phyloP scores from a whole-genome alignment of 2,797 vertebrate species.

The Bradypodion ventrale region DNA sequence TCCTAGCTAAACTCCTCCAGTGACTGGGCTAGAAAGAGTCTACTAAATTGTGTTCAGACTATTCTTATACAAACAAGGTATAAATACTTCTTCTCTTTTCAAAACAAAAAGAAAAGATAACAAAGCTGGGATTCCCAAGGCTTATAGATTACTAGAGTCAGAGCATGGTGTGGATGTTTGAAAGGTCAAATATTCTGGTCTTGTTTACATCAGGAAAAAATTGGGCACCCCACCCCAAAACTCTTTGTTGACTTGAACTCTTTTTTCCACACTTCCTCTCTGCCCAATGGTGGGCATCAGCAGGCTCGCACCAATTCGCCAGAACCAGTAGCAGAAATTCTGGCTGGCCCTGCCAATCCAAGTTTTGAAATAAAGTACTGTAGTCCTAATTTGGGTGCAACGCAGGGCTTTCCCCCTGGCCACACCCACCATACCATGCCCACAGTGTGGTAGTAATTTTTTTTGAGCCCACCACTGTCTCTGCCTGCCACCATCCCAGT shows the following conservation, averaged over 20 bases:
- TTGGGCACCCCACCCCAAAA: background rate
- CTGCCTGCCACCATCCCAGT: too few species aligned
- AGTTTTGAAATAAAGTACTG: too few species aligned
- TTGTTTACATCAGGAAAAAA: background rate
- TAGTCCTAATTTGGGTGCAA: too few species aligned
- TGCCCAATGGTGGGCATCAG: too few species aligned
- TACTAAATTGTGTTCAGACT: background rate
- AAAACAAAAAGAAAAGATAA: background rate
- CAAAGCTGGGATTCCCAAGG: background rate
- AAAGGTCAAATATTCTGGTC: too few species aligned
- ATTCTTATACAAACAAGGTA: background rate
- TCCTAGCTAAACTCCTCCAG: background rate
- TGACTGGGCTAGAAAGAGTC: background rate
- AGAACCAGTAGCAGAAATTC: too few species aligned
- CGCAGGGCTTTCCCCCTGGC: too few species aligned
- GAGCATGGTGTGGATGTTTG: background rate
- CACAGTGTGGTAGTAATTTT: too few species aligned
- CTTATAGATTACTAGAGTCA: background rate
- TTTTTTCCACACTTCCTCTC: background rate
- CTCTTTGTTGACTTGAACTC: background rate
- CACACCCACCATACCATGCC: too few species aligned
- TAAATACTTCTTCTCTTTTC: background rate
- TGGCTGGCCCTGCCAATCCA: too few species aligned
- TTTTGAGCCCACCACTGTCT: too few species aligned
- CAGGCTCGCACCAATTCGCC: too few species aligned